These are phyloP conservation scores for Ephialtes manifestator DNA, from an alignment of 2,888 invertebrate species.

Conservation along the genomic window DNA sequence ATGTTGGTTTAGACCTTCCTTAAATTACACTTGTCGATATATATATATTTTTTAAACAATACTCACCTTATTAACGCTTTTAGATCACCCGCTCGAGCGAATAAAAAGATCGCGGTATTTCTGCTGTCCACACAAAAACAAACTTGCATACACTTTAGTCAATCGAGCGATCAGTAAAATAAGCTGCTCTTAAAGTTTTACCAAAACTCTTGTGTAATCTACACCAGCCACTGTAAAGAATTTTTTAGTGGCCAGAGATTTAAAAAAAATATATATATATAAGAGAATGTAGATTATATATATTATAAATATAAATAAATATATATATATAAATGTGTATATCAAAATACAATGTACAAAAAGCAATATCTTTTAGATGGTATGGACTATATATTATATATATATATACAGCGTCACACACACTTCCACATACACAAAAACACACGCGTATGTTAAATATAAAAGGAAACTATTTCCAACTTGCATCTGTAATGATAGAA, in stretches of 20 bases:
- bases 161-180: conserved; percentile 16
- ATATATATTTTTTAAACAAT: too few species aligned
- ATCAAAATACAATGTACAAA: conserved; percentile 78
- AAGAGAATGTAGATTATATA: conserved; percentile 46
- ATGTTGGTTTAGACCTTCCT: conserved; percentile 9
- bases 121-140: not conserved
- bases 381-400: conserved; percentile 63
- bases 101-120: not conserved
- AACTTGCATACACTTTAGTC: conserved; percentile 13
- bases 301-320: conserved; percentile 40
- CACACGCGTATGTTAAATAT: conserved; percentile 22
- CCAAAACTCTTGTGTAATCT: conserved; percentile 5
- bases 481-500: conserved; percentile 60
- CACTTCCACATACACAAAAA: conserved; percentile 50
- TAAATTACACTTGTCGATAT: too few species aligned
- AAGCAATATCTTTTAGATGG: conserved; percentile 78
- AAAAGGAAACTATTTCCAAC: conserved; percentile 64
- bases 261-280: conserved; percentile 36
- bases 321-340: conserved; percentile 65
- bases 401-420: conserved; percentile 67
- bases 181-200: conserved; percentile 11
- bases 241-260: conserved; percentile 24
- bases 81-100: conserved; percentile 3
- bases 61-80: not conserved
- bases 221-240: conserved; percentile 10